phyloP scores from a whole-genome alignment of 2,888 invertebrate genomes.

The Drosophila testacea region DNA sequence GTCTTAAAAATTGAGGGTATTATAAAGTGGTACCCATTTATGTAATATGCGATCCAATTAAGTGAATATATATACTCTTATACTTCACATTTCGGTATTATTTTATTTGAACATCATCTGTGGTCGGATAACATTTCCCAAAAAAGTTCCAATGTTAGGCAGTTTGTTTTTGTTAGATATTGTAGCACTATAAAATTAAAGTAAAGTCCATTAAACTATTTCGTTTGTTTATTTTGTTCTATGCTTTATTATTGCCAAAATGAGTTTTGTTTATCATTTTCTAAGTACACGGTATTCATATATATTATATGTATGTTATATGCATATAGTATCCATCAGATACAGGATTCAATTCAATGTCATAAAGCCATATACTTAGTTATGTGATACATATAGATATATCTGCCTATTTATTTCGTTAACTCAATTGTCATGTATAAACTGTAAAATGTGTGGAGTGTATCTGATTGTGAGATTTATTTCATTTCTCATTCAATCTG shows the following conservation, averaged over 20 bases:
- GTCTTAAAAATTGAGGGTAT: neutral
- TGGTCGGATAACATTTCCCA: too few species aligned
- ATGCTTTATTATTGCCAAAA: conserved; percentile 75
- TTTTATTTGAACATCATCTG: too few species aligned
- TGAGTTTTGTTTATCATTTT: conserved; percentile 53
- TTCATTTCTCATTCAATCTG: conserved; percentile 1
- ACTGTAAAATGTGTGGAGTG: conserved; percentile 4
- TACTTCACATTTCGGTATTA: too few species aligned
- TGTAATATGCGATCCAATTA: neutral
- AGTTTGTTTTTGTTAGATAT: too few species aligned
- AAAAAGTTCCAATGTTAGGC: too few species aligned
- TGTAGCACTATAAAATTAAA: neutral
- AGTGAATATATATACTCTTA: too few species aligned
- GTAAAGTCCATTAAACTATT: neutral
- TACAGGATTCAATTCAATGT: conserved; percentile 71
- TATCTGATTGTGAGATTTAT: conserved; percentile 5
- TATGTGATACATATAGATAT: conserved; percentile 22
- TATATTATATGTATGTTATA: conserved; percentile 30
- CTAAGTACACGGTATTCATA: conserved; percentile 49
- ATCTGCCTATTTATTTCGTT: conserved; percentile 17
- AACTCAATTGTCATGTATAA: conserved; percentile 52
- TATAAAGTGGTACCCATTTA: neutral
- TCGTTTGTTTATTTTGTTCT: conserved; percentile 45
- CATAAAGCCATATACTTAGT: conserved; percentile 50
- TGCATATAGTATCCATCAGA: conserved; percentile 43